Percentiles rank a stretch among this genome's conserved stretches.
Evolutionary conservation across 1,140 invertebrate genomes (phyloP).

Genomic region (Penaeus japonicus): DNA sequence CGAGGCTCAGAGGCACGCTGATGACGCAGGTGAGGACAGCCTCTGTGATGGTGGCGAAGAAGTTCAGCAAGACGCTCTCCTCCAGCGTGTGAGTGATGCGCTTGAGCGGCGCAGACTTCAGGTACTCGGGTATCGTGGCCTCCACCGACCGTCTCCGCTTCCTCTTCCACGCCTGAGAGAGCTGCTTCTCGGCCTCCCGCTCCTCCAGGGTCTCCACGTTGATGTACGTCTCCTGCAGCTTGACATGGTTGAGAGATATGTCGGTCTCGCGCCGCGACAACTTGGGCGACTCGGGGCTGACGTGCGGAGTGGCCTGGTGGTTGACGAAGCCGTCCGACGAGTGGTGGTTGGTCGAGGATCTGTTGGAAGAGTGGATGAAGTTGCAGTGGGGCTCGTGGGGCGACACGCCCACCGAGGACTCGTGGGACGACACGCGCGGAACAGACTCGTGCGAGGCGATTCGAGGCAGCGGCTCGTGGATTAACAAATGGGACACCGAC

Average conservation of each 20-base stretch:
- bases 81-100: conserved; percentile 65
- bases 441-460: not conserved
- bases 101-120: conserved; percentile 62
- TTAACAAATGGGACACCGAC: no score
- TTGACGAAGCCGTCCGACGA: not conserved
- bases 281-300: not conserved
- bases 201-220: conserved; percentile 38
- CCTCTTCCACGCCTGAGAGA: conserved; percentile 38
- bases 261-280: not conserved
- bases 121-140: conserved; percentile 23
- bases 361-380: not conserved
- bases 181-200: conserved; percentile 23
- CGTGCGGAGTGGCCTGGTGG: not conserved
- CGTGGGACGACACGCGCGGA: not conserved
- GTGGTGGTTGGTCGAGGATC: not conserved
- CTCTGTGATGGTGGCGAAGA: conserved; percentile 63
- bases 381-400: not conserved
- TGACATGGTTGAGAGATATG: conserved; percentile 1
- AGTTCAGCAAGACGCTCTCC: conserved; percentile 64
- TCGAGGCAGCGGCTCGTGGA: not conserved
- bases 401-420: not conserved
- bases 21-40: conserved; percentile 64
- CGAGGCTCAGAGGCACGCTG: conserved; percentile 63
- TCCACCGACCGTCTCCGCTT: conserved; percentile 37
- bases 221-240: conserved; percentile 34